These are phyloP conservation scores for Pseudocheirus occidentalis DNA, from an alignment of 2,797 vertebrate species.

Conservation along the genomic window DNA sequence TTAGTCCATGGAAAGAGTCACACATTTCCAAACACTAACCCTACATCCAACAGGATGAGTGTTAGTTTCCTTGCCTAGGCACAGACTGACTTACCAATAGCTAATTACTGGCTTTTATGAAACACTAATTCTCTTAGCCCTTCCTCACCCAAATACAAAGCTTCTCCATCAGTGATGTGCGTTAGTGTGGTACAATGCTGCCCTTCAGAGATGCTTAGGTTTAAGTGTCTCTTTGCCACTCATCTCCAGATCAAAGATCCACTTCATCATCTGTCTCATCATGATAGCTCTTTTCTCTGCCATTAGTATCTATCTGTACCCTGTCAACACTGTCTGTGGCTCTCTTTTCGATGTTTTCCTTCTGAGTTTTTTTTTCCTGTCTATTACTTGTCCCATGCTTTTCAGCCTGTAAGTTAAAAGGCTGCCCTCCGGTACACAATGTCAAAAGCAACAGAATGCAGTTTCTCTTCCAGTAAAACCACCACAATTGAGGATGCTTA, in stretches of 20 bases:
- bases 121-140: background rate
- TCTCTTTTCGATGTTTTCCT: background rate
- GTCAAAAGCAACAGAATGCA: conserved; percentile 37
- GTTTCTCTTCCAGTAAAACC: conserved; percentile 28
- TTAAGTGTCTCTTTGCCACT: background rate
- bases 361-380: background rate
- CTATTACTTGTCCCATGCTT: conserved; percentile 7
- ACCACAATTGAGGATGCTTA: background rate
- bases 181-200: background rate
- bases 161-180: background rate
- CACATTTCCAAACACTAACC: background rate
- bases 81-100: background rate
- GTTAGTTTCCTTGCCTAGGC: background rate
- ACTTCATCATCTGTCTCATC: background rate
- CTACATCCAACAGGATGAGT: background rate
- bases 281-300: conserved; percentile 6
- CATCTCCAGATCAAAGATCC: background rate
- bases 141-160: background rate
- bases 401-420: conserved; percentile 49
- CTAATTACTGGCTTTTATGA: background rate
- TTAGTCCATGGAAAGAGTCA: background rate
- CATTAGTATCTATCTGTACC: background rate
- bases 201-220: background rate
- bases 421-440: conserved; percentile 7
- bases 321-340: background rate